Evolutionary conservation across 2,888 invertebrate species (phyloP), one percentile per base, ranked within the genome.

Genomic region (Thymelicus acteon): DNA sequence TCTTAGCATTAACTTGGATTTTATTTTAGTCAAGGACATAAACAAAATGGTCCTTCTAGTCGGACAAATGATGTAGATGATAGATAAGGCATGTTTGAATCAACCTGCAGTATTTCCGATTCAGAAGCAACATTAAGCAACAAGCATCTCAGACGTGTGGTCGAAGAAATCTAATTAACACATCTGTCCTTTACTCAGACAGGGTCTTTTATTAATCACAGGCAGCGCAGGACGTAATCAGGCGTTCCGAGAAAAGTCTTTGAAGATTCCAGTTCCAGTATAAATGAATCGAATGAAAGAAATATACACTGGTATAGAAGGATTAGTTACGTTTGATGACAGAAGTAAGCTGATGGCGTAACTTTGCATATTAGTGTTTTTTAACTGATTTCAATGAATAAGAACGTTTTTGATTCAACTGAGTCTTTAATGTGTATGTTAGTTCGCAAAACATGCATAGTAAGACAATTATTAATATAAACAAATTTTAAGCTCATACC

Each of bases 91-190:
- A 10, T 12, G 54, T 24, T 54, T 24, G 6, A 31, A 12, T 3
- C 44, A 44, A 54, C 12, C 10, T 54, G 54, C 24, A 19, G 49
- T 19, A 54, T 54, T 54, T 54, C 0, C 54, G 24, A 54, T 54
- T 54, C 54, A 54, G 24, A 12, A 4, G 24, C 19, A 24, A 24
- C 54, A 12, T 19, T 52, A 54, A 24, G 54, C 54, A 0, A 54
- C 24, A 54, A 54, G 54, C 54, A 12, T 19, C 19, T 24, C 19
- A 54, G 64, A 40, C 52, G 52, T 64, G 39, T 39, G 49, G 58
- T 60, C 72, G 75, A 74, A 74, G 61, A 72, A 74, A 75, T 76
- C 74, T 73, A 74, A 73, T 73, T 75, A 76, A 76, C 74, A 74
- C 76, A 72, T 76, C 73, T 73, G 72, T 68, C 74, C 73, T 63